Percentiles rank a stretch among this genome's conserved stretches.
These are phyloP conservation scores for Pelosia muscerda DNA, from an alignment of 2,888 invertebrate species.

Conservation along the genomic window DNA sequence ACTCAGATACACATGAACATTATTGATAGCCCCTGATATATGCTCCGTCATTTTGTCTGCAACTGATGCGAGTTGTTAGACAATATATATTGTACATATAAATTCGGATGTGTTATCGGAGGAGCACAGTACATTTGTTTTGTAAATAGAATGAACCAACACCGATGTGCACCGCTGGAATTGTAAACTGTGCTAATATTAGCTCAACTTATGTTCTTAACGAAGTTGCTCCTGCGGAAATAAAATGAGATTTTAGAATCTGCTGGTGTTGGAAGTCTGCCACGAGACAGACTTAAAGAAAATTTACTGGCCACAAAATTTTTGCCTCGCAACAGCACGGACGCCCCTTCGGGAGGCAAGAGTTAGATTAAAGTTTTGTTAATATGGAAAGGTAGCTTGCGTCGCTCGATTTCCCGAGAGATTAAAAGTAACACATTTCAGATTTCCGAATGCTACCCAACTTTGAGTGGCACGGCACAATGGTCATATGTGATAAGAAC, in stretches of 20 bases:
- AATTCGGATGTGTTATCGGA: conserved; percentile 58
- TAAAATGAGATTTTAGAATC: conserved; percentile 68
- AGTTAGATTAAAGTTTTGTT: conserved; percentile 78
- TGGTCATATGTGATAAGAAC: conserved; percentile 58
- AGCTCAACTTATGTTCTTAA: conserved; percentile 57
- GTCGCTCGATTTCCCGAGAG: conserved; percentile 71
- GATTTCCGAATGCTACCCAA: conserved; percentile 57
- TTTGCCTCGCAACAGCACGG: conserved; percentile 58
- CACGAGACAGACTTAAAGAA: conserved; percentile 74
- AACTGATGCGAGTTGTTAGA: conserved; percentile 63
- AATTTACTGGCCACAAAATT: conserved; percentile 80
- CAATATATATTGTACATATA: conserved; percentile 63
- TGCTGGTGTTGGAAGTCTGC: conserved; percentile 73
- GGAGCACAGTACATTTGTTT: conserved; percentile 55
- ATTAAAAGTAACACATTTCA: conserved; percentile 65
- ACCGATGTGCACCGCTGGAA: conserved; percentile 28
- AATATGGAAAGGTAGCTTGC: conserved; percentile 72
- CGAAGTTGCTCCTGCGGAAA: conserved; percentile 59
- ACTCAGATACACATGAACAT: conserved; percentile 57
- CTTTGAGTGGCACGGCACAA: conserved; percentile 54
- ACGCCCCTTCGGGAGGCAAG: conserved; percentile 59
- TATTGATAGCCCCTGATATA: conserved; percentile 66
- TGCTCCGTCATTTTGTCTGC: conserved; percentile 67
- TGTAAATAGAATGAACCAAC: conserved; percentile 50
- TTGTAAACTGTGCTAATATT: conserved; percentile 32